phyloP scores from a whole-genome alignment of 2,888 invertebrate species.

The Augiades crinisus region DNA sequence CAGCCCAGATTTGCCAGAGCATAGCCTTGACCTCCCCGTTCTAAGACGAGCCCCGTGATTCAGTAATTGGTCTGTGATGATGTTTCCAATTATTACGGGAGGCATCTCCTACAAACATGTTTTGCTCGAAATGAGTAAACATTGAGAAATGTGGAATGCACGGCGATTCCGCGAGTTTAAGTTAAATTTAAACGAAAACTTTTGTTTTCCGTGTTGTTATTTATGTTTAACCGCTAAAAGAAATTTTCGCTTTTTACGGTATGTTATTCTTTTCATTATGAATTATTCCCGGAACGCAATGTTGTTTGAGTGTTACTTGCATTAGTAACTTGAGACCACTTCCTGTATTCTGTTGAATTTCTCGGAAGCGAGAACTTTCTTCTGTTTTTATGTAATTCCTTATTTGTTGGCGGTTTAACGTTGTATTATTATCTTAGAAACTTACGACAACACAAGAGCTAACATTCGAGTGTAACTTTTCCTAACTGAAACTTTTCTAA shows the following conservation, averaged over 20 bases:
- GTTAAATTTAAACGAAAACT: constrained; percentile 11
- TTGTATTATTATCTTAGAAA: not conserved
- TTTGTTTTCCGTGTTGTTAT: constrained; percentile 16
- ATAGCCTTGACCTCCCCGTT: too few relatives aligned
- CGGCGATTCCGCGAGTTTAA: constrained; percentile 5
- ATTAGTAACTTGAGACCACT: constrained; percentile 20
- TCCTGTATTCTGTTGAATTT: constrained; percentile 14
- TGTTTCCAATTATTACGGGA: too few relatives aligned
- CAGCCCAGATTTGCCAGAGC: too few relatives aligned
- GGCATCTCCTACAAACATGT: not conserved
- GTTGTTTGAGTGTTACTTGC: constrained; percentile 21
- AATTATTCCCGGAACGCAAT: constrained; percentile 22
- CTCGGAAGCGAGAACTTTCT: constrained; percentile 17
- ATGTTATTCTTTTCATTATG: constrained; percentile 17
- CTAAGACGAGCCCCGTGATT: too few relatives aligned
- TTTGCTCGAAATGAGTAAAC: constrained; percentile 12
- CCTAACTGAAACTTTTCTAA: not conserved
- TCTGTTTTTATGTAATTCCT: constrained; percentile 18
- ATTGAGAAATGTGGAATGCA: not conserved
- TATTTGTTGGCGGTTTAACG: constrained; percentile 9
- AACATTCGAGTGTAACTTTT: too few relatives aligned
- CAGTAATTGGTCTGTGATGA: too few relatives aligned
- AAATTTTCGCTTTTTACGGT: not conserved
- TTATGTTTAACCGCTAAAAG: constrained; percentile 4
- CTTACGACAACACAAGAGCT: too few relatives aligned